A percentile compares a stretch with the other conserved stretches of the same genome.
These are phyloP conservation scores for Drosophila kuntzei DNA, from an alignment of 2,888 invertebrate species.

Conservation along the genomic window DNA sequence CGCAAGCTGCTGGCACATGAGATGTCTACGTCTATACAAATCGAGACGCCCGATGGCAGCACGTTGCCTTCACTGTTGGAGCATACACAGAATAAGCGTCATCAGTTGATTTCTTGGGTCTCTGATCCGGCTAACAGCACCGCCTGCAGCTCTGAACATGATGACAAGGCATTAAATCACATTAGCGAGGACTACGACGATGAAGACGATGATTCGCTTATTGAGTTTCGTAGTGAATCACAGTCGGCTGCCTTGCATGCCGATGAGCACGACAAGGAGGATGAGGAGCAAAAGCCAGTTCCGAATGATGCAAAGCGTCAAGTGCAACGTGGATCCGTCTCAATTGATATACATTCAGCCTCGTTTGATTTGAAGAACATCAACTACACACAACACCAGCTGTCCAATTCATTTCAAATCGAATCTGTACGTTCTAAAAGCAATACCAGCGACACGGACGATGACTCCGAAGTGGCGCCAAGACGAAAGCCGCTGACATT, in stretches of 20 bases:
- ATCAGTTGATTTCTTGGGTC: slow-evolving; percentile 78
- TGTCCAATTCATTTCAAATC: slow-evolving; percentile 85
- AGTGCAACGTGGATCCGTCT: slow-evolving; percentile 58
- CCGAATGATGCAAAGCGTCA: slow-evolving; percentile 17
- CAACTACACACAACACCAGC: slow-evolving; percentile 77
- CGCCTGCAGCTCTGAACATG: slow-evolving; percentile 64
- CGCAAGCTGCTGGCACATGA: slow-evolving; percentile 85
- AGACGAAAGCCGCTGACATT: slow-evolving; percentile 82
- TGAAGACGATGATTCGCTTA: slow-evolving; percentile 82
- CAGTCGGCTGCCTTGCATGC: slow-evolving; percentile 75
- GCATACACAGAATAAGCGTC: slow-evolving; percentile 64
- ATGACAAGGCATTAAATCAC: slow-evolving; percentile 38
- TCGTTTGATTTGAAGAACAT: slow-evolving; percentile 75
- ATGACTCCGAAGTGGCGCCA: slow-evolving; percentile 38
- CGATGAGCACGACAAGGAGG: slow-evolving; percentile 26
- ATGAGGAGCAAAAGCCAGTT: slow-evolving; percentile 3
- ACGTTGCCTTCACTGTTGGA: slow-evolving; percentile 72
- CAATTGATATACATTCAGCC: slow-evolving; percentile 82
- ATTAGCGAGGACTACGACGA: slow-evolving; percentile 57
- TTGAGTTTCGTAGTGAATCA: slow-evolving; percentile 83
- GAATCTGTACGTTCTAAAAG: slow-evolving; percentile 83
- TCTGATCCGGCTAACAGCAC: slow-evolving; percentile 76
- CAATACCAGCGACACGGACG: slow-evolving; percentile 50
- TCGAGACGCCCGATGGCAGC: slow-evolving; percentile 84
- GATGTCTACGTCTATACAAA: slow-evolving; percentile 84